phyloP scores from a whole-genome alignment of 2,797 vertebrate genomes.

The Botia almorhae region DNA sequence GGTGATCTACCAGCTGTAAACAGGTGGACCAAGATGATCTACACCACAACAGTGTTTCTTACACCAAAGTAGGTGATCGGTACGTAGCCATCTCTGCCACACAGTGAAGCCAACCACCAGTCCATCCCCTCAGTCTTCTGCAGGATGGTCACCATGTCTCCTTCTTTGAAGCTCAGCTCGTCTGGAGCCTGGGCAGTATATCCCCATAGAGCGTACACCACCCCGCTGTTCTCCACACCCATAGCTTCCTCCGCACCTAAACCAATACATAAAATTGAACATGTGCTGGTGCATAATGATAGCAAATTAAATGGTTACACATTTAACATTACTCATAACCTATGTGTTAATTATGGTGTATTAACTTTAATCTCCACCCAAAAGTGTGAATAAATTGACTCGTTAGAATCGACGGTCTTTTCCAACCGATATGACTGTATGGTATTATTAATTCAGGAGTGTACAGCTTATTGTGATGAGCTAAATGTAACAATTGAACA shows the following conservation, averaged over 20 bases:
- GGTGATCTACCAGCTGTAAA: too few species aligned
- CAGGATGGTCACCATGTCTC: conserved; percentile 90
- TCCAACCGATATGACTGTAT: not conserved
- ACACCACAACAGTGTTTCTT: conserved; percentile 56
- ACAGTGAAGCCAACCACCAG: conserved; percentile 93
- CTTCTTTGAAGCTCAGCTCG: conserved; percentile 89
- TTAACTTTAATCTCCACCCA: conserved; percentile 20
- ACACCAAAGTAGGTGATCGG: conserved; percentile 94
- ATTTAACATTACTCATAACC: not conserved
- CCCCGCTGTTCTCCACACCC: conserved; percentile 85
- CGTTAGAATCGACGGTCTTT: not conserved
- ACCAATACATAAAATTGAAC: conserved; percentile 4
- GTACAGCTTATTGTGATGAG: not conserved
- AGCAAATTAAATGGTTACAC: not conserved
- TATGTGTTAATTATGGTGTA: not conserved
- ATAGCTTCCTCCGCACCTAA: conserved; percentile 87
- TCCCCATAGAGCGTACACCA: conserved; percentile 89
- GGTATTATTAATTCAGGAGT: conserved; percentile 9
- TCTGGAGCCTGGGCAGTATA: conserved; percentile 86
- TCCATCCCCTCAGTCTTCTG: conserved; percentile 81
- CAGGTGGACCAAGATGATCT: too few species aligned
- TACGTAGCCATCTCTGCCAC: conserved; percentile 88
- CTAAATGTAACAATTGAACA: not conserved
- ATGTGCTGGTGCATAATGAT: not conserved
- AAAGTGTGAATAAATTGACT: not conserved